Base-by-base conservation (phyloP, 2,113 vertebrate genomes). In the Pundamilia nyererei region DNA sequence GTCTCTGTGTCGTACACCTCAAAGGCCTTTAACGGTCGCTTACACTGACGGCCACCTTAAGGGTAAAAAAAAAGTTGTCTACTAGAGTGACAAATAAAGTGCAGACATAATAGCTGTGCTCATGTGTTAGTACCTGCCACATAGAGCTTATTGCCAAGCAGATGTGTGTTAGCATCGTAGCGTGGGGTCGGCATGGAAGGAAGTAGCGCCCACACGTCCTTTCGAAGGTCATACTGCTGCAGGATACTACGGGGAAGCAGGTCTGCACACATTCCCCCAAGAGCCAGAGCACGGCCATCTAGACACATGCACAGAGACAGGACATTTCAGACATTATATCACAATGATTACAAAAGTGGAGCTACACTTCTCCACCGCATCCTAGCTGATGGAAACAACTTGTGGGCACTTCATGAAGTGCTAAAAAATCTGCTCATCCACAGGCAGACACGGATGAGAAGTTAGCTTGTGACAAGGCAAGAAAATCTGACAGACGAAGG, bases 201-300 rank as follows among this genome's bases (percentile, higher is more conserved):
- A 85, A 99, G 96, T 0, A 98, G 96, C 14, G 98, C 97, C 99
- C 99, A 99, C 92, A 99, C 96, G 77, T 99, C 99, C 94, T 99
- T 99, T 45, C 98, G 96, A 93, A 96, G 97, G 93, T 99, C 98
- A 0, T 99, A 99, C 95, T 99, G 98, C 90, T 99, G 98, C 79
- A 99, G 97, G 93, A 98, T 96, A 90, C 95, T 97, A 89, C 98
- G 98, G 1, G 99, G 98, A 80, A 97, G 95, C 88, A 99, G 97
- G 95, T 99, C 98, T 9, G 96, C 94, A 11, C 98, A 98, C 99
- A 99, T 99, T 58, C 99, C 99, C 0, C 99, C 99, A 0, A 97
- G 97, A 0, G 98, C 98, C 0, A 99, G 97, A 10, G 98, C 97
- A 56, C 98, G 95, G 87, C 97, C 96, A 85, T 99, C 98, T 99